A percentile compares a stretch with the other conserved stretches of the same genome.
phyloP scores from a whole-genome alignment of 2,797 vertebrate species.

The Anguilla obscura region DNA sequence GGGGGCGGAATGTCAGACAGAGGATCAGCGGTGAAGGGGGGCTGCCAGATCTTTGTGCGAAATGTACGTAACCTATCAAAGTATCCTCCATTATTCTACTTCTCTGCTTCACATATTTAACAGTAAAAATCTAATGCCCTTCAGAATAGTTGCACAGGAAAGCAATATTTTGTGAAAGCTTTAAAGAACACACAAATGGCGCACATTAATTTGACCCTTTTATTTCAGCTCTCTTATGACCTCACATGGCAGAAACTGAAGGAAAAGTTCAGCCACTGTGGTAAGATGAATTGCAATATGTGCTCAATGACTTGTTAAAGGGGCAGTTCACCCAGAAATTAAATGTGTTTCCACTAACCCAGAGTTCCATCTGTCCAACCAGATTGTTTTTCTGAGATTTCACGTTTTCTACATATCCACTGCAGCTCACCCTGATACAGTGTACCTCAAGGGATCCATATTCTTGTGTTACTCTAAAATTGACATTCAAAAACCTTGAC shows the following conservation, averaged over 20 bases:
- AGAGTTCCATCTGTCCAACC: neutral
- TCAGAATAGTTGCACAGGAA: neutral
- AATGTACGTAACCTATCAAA: conserved; percentile 78
- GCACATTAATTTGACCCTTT: neutral
- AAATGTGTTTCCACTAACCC: neutral
- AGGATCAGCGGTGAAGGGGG: conserved; percentile 82
- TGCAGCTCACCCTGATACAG: no score
- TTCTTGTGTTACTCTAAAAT: no score
- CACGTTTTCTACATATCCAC: neutral
- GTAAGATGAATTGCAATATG: conserved; percentile 66
- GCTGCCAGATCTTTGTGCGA: conserved; percentile 97
- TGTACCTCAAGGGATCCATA: no score
- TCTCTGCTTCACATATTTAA: neutral
- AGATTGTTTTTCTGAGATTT: no score
- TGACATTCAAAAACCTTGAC: no score
- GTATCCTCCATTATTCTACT: neutral
- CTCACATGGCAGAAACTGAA: conserved; percentile 98
- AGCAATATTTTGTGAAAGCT: neutral
- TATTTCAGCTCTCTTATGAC: conserved; percentile 92
- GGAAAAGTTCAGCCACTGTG: conserved; percentile 95
- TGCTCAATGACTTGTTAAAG: neutral
- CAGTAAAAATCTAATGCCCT: neutral
- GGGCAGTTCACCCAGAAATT: neutral
- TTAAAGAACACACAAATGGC: neutral
- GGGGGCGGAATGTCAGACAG: conserved; percentile 85